phyloP scores from a whole-genome alignment of 2,113 vertebrate genomes.

The Podarcis raffonei region DNA sequence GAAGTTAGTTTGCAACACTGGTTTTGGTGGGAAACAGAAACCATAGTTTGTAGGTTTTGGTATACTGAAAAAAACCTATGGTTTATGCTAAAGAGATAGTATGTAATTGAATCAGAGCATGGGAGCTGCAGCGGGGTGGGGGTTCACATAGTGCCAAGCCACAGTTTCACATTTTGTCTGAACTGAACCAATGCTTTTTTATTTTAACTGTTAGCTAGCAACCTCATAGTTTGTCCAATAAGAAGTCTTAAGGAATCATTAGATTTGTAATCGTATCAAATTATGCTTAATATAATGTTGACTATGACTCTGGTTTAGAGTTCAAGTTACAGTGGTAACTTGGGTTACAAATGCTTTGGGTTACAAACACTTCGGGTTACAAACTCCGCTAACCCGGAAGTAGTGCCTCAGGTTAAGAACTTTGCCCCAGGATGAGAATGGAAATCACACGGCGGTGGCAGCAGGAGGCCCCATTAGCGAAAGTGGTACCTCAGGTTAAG shows the following conservation, averaged over 20 bases:
- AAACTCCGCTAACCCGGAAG: too few species aligned
- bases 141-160: not conserved
- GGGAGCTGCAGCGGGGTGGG: not conserved
- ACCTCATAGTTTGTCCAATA: not conserved
- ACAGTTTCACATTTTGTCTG: not conserved
- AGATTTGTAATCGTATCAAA: not conserved
- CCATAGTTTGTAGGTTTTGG: not conserved
- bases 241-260: not conserved
- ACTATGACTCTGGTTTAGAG: not conserved
- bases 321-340: too few species aligned
- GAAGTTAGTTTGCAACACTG: not conserved
- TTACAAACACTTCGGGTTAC: too few species aligned
- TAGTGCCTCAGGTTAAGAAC: too few species aligned
- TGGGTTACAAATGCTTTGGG: too few species aligned
- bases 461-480: too few species aligned
- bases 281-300: not conserved
- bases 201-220: not conserved
- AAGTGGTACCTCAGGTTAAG: too few species aligned
- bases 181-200: not conserved
- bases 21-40: not conserved
- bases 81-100: not conserved
- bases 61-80: not conserved
- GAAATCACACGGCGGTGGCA: too few species aligned
- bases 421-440: too few species aligned
- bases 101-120: not conserved